Evolutionary conservation across 2,113 vertebrate genomes (phyloP), one percentile per base, ranked within the genome.

Genomic region (Microtus ochrogaster): DNA sequence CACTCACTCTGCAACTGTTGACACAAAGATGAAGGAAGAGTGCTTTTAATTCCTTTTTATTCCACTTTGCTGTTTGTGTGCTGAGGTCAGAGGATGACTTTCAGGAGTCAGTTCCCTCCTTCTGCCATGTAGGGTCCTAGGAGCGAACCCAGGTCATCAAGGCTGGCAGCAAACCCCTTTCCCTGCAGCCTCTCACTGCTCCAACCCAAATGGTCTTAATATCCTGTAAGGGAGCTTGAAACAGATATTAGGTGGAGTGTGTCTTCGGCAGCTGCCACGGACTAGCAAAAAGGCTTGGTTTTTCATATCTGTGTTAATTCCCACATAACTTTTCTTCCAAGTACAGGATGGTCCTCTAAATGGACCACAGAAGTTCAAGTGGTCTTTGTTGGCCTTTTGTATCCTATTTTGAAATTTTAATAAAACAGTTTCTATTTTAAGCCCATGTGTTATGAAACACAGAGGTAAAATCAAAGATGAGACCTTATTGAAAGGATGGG

Each of bases 381-480:
- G 44, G 47, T 77, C n/a, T 90, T 76, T 77, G 47, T 72, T 55
- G 30, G 58, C 44, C 28, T 24, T 76, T 76, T 90, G 58, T 36
- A 1, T 90, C 55, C 47, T 3, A 24, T 82, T 86, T 83, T 94
- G 19, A 58, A 55, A 49, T 90, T 92, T 78, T 77, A 94, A 85
- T 92, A 30, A 83, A 92, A 92, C 19, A 83, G 47, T 21, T n/a
- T n/a, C 63, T 58, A 30, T 21, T 26, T 79, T 88, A 92, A 87
- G 26, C 30, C 10, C 52, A 21, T 11, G 36, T 55, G 81, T 81
- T 39, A 24, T 66, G 19, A 84, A 81, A 14, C 19, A 33, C 47
- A 81, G 58, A 19, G 81, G 61, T 21, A 70, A 85, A 90, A 81
- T 72, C 73, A 58, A 91, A 95, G 52, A 68, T 30, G 33, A 95